Evolutionary conservation across 1,140 invertebrate species (phyloP).

Genomic region (Calycopis cecrops): DNA sequence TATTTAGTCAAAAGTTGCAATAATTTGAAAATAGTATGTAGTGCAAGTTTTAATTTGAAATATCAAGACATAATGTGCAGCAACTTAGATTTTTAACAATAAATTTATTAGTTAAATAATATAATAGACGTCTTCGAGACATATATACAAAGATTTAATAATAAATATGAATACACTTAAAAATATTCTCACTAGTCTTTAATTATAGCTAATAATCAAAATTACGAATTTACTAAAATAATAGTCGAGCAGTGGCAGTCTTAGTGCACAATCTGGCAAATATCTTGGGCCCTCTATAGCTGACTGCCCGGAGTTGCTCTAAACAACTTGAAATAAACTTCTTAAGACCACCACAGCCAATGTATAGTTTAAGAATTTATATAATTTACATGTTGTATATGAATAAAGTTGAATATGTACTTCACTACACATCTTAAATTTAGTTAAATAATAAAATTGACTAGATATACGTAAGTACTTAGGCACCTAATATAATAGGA

Average conservation of each 20-base stretch:
- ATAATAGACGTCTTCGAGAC: slow-evolving; percentile 3
- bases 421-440: slow-evolving; percentile 3
- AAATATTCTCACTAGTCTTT: slow-evolving; percentile 33
- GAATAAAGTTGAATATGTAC: slow-evolving; percentile 7
- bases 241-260: too few relatives aligned
- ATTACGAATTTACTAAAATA: too few relatives aligned
- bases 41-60: slow-evolving; percentile 15
- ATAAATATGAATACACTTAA: slow-evolving; percentile 22
- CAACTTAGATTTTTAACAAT: slow-evolving; percentile 12
- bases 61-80: slow-evolving; percentile 15
- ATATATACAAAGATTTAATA: slow-evolving; percentile 16
- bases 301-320: too few relatives aligned
- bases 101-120: neutral
- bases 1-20: slow-evolving; percentile 17
- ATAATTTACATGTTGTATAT: neutral
- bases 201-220: neutral
- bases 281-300: too few relatives aligned
- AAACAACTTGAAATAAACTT: too few relatives aligned
- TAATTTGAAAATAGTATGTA: slow-evolving; percentile 8
- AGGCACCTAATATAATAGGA: slow-evolving; percentile 13
- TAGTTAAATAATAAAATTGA: slow-evolving; percentile 13
- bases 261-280: too few relatives aligned
- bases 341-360: too few relatives aligned
- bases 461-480: slow-evolving; percentile 13
- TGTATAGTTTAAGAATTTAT: too few relatives aligned